phyloP scores from a whole-genome alignment of 2,888 invertebrate species.

The Aspidiotus destructor region DNA sequence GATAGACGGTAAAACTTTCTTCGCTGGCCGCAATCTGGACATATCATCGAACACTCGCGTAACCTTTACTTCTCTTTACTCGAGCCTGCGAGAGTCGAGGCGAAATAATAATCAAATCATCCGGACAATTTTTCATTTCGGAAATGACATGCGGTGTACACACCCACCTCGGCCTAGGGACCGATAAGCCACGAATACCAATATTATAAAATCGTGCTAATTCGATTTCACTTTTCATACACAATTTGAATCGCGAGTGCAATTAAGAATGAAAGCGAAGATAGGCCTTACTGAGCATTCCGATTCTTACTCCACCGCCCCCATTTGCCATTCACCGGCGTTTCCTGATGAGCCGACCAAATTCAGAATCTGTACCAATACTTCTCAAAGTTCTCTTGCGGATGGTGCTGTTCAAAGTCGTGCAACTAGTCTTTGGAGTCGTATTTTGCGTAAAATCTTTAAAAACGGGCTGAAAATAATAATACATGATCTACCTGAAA shows the following conservation, averaged over 20 bases:
- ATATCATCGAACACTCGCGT: background rate
- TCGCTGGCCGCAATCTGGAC: conserved; percentile 26
- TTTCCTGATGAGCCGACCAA: no score
- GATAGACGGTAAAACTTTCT: conserved; percentile 28
- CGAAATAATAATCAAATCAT: background rate
- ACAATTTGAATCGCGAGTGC: background rate
- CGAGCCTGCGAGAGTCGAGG: background rate
- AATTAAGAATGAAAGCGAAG: background rate
- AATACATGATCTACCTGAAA: no score
- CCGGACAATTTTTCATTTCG: background rate
- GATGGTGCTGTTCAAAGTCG: no score
- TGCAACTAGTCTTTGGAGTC: no score
- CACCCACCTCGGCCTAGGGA: no score
- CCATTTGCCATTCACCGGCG: background rate
- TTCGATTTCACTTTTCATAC: background rate
- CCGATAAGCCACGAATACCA: background rate
- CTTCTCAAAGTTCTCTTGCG: no score
- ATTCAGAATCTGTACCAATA: no score
- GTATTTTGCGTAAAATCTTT: no score
- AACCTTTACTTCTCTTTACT: conserved; percentile 22
- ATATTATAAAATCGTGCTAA: background rate
- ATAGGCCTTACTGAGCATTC: background rate
- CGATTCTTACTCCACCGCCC: background rate
- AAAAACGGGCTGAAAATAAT: no score
- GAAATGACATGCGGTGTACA: background rate